These are phyloP conservation scores for Dryococelus australis DNA, from an alignment of 2,888 invertebrate species.

Conservation along the genomic window DNA sequence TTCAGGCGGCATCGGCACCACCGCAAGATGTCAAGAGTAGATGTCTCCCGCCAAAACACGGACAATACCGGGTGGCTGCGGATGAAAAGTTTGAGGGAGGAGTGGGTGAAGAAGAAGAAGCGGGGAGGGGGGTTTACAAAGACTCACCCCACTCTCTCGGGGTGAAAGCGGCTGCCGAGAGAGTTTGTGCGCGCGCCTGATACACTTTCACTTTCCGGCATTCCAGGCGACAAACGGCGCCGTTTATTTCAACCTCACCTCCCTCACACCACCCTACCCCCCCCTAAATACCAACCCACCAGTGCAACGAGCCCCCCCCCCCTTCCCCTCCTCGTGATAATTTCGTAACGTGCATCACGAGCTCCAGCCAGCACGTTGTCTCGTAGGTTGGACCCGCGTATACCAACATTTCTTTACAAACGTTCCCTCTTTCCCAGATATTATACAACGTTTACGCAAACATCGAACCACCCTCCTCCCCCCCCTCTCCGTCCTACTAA, in stretches of 20 bases:
- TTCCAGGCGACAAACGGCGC: conserved; percentile 2
- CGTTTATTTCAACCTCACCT: neutral
- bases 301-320: neutral
- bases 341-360: neutral
- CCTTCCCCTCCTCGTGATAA: no score
- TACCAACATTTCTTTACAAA: neutral
- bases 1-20: no score
- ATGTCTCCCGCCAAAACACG: no score
- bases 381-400: neutral
- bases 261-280: neutral
- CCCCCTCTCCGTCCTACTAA: neutral
- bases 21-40: no score
- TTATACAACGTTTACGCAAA: neutral
- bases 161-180: neutral
- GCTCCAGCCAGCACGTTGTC: neutral
- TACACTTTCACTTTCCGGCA: conserved; percentile 1
- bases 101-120: neutral
- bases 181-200: neutral
- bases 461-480: no score
- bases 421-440: neutral
- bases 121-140: no score
- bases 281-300: no score
- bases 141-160: neutral
- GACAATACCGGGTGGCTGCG: no score
- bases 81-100: neutral